Evolutionary conservation across 2,113 vertebrate species (phyloP), one percentile per base, ranked within the genome.

Genomic region (Gnathonemus echidnorhynchus): DNA sequence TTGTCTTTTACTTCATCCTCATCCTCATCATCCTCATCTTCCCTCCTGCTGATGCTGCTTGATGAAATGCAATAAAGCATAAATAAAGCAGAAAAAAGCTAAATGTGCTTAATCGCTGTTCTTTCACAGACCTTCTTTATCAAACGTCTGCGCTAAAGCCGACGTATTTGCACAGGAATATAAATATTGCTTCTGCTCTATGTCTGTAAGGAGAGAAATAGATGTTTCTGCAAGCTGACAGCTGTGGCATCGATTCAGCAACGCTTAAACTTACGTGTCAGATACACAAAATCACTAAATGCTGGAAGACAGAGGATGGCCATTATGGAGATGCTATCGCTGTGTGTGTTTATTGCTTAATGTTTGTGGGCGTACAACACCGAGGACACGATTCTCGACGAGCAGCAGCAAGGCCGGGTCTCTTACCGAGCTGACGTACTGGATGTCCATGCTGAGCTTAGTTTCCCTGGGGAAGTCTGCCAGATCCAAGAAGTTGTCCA

Each of bases 401-500:
- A 42, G 48, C 27, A 66, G 90, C 83, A 86, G 46, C 3, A 17
- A 56, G 52, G 13, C 48, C 46, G 31, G 83, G 56, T 58, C 17
- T 98, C 98, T 99, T 94, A 99, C 98, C 91, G 99, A 96, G 92
- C 97, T 98, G 95, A 99, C 98, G 88, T 98, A 98, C 89, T 98
- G 97, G 92, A 99, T 98, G 89, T 99, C 98, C 92, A 96, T 97
- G 96, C 97, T 98, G 92, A 99, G 97, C 93, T 97, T 97, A 91
- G 98, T 99, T 94, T 99, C 98, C 93, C 98, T 96, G 89, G 98
- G 98, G 95, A 99, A 99, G 95, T 99, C 98, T 53, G 97, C 96
- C 96, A 99, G 97, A 93, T 99, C 98, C 95, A 99, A 95, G 96
- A 99, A 99, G 96, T 98, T 98, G 95, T 99, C 98, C 93, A 99